A percentile compares a stretch with the other conserved stretches of the same genome.
phyloP scores from a whole-genome alignment of 2,113 vertebrate genomes.

The Salminus brasiliensis region DNA sequence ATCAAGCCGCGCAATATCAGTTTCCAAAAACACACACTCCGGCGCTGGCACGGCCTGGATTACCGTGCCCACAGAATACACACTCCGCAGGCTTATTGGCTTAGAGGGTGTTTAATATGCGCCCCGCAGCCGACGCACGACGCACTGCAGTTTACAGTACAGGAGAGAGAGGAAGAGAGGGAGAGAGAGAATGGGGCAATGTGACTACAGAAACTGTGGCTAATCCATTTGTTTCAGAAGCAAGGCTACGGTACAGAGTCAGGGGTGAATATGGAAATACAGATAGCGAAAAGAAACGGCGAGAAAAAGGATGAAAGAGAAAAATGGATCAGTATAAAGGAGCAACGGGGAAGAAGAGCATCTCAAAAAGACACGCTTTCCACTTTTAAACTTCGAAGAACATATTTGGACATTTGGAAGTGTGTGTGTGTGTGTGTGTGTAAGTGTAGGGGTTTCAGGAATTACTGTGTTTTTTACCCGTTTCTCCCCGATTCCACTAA shows the following conservation, averaged over 20 bases:
- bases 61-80: slow-evolving; percentile 58
- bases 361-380: too few species aligned
- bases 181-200: neutral
- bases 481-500: too few species aligned
- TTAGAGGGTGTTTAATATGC: slow-evolving; percentile 69
- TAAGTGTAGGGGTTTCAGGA: too few species aligned
- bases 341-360: too few species aligned
- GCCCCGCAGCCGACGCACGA: slow-evolving; percentile 46
- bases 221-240: slow-evolving; percentile 48
- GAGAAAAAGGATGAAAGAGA: slow-evolving; percentile 26
- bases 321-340: too few species aligned
- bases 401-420: too few species aligned
- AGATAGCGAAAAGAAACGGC: slow-evolving; percentile 1
- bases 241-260: slow-evolving; percentile 33
- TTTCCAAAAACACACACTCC: slow-evolving; percentile 55
- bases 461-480: too few species aligned
- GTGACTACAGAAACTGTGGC: neutral
- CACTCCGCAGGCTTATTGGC: slow-evolving; percentile 64
- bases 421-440: too few species aligned
- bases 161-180: neutral
- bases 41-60: slow-evolving; percentile 55
- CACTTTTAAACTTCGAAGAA: too few species aligned
- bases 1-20: slow-evolving; percentile 56
- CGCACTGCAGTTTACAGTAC: slow-evolving; percentile 50
- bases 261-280: slow-evolving; percentile 6